A percentile compares a stretch with the other conserved stretches of the same genome.
Evolutionary conservation across 2,113 vertebrate species (phyloP).

Genomic region (Suncus etruscus): DNA sequence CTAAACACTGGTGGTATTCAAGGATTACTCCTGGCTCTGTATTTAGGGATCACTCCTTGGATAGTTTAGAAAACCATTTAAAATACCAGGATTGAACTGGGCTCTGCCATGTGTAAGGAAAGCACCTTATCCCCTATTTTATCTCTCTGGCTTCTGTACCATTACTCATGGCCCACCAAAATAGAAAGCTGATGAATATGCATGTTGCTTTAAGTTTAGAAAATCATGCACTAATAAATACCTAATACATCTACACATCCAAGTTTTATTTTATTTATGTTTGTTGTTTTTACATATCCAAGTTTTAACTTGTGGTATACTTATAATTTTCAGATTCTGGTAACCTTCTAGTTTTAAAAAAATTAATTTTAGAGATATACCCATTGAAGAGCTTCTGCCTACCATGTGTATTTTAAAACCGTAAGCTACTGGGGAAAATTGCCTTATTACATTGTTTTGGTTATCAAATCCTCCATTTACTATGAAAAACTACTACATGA

Average conservation of each 20-base stretch:
- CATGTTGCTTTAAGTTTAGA: conserved; percentile 31
- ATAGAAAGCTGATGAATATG: background rate
- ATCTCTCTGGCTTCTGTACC: no score
- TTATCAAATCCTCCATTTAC: conserved; percentile 53
- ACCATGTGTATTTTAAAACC: conserved; percentile 14
- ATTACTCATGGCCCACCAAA: background rate
- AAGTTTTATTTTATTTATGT: background rate
- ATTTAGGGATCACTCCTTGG: no score
- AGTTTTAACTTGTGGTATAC: conserved; percentile 31
- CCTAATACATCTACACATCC: background rate
- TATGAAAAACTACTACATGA: background rate
- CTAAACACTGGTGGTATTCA: background rate
- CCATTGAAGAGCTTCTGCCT: conserved; percentile 27
- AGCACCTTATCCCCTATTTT: no score
- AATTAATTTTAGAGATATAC: conserved; percentile 49
- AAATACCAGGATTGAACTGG: no score
- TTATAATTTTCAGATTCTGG: background rate
- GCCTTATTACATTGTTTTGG: background rate
- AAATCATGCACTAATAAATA: conserved; percentile 35
- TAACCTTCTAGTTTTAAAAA: conserved; percentile 49
- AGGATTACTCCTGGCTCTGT: no score
- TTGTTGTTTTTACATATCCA: background rate
- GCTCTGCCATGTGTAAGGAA: no score
- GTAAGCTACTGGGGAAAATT: conserved; percentile 39
- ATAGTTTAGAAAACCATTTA: no score